Evolutionary conservation across 2,113 vertebrate species (phyloP), one percentile per base, ranked within the genome.

Genomic region (Psephotus haematonotus): DNA sequence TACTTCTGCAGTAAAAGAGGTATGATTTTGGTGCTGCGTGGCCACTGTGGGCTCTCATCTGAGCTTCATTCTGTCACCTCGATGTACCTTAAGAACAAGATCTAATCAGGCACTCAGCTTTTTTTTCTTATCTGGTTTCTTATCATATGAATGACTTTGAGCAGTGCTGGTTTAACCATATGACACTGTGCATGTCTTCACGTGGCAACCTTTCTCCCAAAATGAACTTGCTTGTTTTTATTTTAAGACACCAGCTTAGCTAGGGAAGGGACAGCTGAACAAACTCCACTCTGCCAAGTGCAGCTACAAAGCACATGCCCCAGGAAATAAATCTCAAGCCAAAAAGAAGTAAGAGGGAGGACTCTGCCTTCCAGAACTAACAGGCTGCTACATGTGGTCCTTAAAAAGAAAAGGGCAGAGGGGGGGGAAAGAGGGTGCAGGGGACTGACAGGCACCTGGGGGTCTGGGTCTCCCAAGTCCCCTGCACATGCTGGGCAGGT

Each of bases 211-310:
- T 49, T 71, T 92, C 83, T 89, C 88, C 68, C 16, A 88, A 43
- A 43, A 77, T 74, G 83, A 39, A 86, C 74, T 88, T 95, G 90
- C 97, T 97, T 97, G 96, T 96, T 97, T 98, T 97, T 80, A 95
- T 95, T 97, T 97, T 95, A 96, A 96, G 97, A 96, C 44, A 16
- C 60, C 50, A 96, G 97, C 97, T 95, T 92, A 97, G 62, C 67
- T 81, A 85, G 87, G 86, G 96, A 96, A 95, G 22, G 91, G 97
- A 97, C 97, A 97, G 97, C 97, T 98, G 97, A 97, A 97, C 94
- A 97, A 97, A 97, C 88, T 83, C 79, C 37, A 28, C 64, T 50
- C 59, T 86, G 93, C 96, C 57, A 94, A 96, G 94, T 18, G 86
- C 53, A 68, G 89, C 89, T 95, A 92, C 80, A 74, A 82, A 92